Conservation (phyloP, 2,888 invertebrate genomes). For the Dicyrtoma fusca region DNA sequence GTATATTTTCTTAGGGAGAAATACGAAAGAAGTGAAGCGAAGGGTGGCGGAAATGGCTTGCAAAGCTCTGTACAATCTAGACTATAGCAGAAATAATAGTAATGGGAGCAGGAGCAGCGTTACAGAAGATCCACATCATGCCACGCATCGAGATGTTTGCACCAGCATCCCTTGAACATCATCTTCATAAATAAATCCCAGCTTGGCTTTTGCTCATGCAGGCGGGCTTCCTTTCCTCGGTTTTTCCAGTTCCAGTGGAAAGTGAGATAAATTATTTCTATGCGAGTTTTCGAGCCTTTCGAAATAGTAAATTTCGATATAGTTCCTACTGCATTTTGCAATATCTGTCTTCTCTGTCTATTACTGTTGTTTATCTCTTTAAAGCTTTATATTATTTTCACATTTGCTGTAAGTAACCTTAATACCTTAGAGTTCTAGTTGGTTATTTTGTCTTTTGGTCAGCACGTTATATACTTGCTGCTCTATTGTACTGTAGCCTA, state of each 20-base stretch:
- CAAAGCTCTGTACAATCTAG: neutral
- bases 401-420: no score
- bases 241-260: neutral
- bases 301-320: neutral
- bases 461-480: no score
- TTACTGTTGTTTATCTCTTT: no score
- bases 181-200: neutral
- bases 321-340: neutral
- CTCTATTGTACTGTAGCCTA: no score
- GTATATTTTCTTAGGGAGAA: neutral
- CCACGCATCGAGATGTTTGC: neutral
- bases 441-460: no score
- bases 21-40: constrained; percentile 16
- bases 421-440: no score
- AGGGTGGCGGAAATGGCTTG: constrained; percentile 10
- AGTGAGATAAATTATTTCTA: neutral
- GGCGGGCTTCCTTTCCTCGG: no score
- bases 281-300: neutral
- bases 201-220: neutral
- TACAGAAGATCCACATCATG: neutral
- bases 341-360: no score
- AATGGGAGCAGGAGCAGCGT: no score
- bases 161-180: neutral
- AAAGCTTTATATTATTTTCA: no score
- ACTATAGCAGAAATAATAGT: neutral